Evolutionary conservation across 2,113 vertebrate species (phyloP).

Genomic region (Riparia riparia): DNA sequence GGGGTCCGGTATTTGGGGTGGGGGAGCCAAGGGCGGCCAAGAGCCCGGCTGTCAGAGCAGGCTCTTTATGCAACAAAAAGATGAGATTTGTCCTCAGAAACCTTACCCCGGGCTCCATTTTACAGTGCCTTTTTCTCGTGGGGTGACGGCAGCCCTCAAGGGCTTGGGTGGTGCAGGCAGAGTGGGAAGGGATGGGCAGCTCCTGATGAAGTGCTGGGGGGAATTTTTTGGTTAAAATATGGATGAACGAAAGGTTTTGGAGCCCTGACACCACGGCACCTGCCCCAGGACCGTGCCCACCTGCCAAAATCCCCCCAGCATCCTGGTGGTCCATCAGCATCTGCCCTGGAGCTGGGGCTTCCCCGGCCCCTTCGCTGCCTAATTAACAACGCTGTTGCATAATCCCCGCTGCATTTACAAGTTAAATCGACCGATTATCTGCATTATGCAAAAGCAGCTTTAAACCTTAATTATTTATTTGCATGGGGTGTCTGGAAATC

Average conservation of each 20-base stretch:
- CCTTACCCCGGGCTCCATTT: not conserved
- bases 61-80: not conserved
- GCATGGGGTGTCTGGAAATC: not conserved
- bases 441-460: not conserved
- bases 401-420: not conserved
- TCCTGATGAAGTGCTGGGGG: not conserved
- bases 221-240: accelerated
- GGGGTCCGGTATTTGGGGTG: not conserved
- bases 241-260: not conserved
- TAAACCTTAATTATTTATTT: conserved; percentile 27
- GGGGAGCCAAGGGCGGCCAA: accelerated
- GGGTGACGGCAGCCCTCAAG: not conserved
- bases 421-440: conserved; percentile 18
- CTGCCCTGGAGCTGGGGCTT: not conserved
- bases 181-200: not conserved
- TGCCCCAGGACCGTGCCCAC: not conserved
- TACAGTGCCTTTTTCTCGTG: not conserved
- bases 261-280: accelerated
- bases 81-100: not conserved
- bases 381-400: not conserved
- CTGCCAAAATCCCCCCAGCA: not conserved
- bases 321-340: not conserved
- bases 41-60: not conserved
- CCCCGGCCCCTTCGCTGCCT: not conserved
- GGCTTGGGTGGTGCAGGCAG: not conserved